Evolutionary conservation across 1,140 invertebrate genomes (phyloP), one percentile per base, ranked within the genome.

Genomic region (Leptopilina boulardi): DNA sequence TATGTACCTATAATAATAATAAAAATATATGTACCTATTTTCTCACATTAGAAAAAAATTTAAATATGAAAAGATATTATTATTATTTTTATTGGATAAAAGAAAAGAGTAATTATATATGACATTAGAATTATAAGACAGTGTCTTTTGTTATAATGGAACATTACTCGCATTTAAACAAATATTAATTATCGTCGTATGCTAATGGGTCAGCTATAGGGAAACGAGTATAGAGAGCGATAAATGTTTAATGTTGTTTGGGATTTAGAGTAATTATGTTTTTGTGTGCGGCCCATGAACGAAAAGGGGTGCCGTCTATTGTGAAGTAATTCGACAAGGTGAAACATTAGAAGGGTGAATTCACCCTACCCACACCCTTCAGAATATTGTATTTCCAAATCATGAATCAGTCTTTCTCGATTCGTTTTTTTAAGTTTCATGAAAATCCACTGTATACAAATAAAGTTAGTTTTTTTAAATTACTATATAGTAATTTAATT

Each of bases 261-360:
- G 86, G 86, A 88, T 88, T 88, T 85, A 82, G 70, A 83, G 86
- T 88, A 87, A 88, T 88, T 88, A 87, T 85, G 81, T 87, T 88
- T n/a, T 86, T 87, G 82, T 87, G 80, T 86, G 73, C 75, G 75
- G 41, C 75, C 75, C 54, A 23, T 66, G 30, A 70, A 70, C 77
- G 76, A 70, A 87, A 81, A 79, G 81, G 84, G 83, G 82, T 78
- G 86, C 47, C 83, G 80, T 84, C 85, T 80, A 88, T 88, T 87
- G 86, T 86, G 77, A 74, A 83, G 79, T 84, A 83, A 87, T 87
- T 87, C 80, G 84, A 78, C 77, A 84, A 82, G 83, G 81, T 81
- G 79, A 85, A 84, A 85, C 74, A 77, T 56, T 75, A 47, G 71
- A 41, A 76, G 77, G 75, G 77, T 71, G 72, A 77, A n/a, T 70